A percentile compares a stretch with the other conserved stretches of the same genome.
These are phyloP conservation scores for Spodoptera frugiperda DNA, from an alignment of 1,140 invertebrate genomes.

Conservation along the genomic window DNA sequence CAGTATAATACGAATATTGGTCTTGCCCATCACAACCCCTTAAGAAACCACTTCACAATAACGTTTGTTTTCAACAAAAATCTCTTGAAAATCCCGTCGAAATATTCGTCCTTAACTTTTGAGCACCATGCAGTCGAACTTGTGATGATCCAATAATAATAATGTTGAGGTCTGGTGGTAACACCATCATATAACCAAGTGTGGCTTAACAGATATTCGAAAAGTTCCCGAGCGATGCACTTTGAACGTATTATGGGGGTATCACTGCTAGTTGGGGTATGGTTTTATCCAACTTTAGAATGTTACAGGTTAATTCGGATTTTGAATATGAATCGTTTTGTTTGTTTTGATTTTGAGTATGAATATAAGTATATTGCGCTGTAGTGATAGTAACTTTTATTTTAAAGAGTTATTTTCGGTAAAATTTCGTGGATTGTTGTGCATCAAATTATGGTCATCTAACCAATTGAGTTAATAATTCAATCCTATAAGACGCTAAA, in stretches of 20 bases:
- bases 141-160: conserved; percentile 71
- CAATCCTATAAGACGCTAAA: too few relatives aligned
- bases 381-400: too few relatives aligned
- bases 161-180: conserved; percentile 71
- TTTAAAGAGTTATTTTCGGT: too few relatives aligned
- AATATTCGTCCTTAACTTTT: conserved; percentile 9
- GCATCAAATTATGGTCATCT: too few relatives aligned
- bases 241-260: conserved; percentile 29
- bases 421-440: too few relatives aligned
- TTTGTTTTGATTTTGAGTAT: neutral
- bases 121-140: conserved; percentile 42
- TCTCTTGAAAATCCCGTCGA: neutral
- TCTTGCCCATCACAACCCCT: neutral
- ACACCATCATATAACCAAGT: conserved; percentile 57
- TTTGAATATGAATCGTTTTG: neutral
- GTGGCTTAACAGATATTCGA: conserved; percentile 65
- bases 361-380: too few relatives aligned
- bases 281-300: conserved; percentile 14
- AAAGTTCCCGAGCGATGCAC: conserved; percentile 67
- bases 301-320: neutral
- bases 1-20: too few relatives aligned
- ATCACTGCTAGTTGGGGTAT: neutral
- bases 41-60: neutral
- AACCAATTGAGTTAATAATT: too few relatives aligned
- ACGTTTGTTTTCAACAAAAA: neutral